A percentile compares a stretch with the other conserved stretches of the same genome.
These are phyloP conservation scores for Ypsolopha scabrella DNA, from an alignment of 2,888 invertebrate genomes.

Conservation along the genomic window DNA sequence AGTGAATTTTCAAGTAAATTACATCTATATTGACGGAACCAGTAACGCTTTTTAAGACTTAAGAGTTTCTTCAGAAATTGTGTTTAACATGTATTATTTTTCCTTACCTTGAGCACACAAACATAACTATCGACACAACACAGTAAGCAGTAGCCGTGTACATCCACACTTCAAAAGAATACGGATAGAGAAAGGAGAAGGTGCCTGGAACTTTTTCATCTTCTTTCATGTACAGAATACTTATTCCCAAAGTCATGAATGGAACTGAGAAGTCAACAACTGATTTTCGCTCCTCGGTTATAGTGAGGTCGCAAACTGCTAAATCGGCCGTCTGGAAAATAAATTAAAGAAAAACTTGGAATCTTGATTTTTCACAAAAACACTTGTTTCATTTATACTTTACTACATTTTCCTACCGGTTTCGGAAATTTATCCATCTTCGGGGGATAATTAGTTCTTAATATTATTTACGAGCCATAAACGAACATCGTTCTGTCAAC, in stretches of 20 bases:
- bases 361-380: no score
- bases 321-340: constrained; percentile 82
- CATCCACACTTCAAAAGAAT: constrained; percentile 87
- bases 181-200: constrained; percentile 90
- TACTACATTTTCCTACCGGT: no score
- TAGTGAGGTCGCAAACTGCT: constrained; percentile 92
- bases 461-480: no score
- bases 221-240: constrained; percentile 87
- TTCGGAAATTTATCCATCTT: no score
- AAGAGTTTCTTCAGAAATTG: no score
- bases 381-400: no score
- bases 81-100: background rate
- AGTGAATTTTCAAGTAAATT: no score
- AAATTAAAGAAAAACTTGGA: background rate
- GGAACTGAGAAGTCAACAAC: constrained; percentile 96
- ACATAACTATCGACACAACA: constrained; percentile 84
- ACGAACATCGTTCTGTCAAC: no score
- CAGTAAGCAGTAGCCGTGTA: constrained; percentile 89
- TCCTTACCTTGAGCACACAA: constrained; percentile 79
- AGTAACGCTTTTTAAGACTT: no score
- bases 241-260: constrained; percentile 95
- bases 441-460: no score
- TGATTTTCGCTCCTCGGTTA: constrained; percentile 89
- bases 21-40: no score
- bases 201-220: constrained; percentile 80